phyloP scores from a whole-genome alignment of 2,888 invertebrate genomes.

The Drosophila rellima region DNA sequence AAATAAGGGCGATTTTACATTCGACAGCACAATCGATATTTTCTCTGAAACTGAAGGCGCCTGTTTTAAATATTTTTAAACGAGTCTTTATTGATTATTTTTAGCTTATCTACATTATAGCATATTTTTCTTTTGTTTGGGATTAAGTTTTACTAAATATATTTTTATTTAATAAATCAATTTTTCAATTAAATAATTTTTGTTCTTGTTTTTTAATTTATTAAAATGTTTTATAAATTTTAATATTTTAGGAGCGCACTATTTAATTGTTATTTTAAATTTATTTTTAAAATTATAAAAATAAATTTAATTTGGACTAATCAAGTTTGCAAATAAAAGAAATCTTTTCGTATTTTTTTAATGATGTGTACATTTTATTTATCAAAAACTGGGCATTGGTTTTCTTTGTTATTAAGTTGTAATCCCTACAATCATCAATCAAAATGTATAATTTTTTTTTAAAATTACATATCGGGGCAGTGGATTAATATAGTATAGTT shows the following conservation, averaged over 20 bases:
- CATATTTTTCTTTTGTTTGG: too few relatives aligned
- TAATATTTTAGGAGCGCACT: too few relatives aligned
- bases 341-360: conserved; percentile 18
- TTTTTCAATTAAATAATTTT: too few relatives aligned
- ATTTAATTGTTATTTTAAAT: too few relatives aligned
- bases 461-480: conserved; percentile 57
- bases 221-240: too few relatives aligned
- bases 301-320: not conserved
- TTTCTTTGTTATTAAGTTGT: conserved; percentile 48
- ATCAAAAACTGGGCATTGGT: conserved; percentile 59
- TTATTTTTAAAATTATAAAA: not conserved
- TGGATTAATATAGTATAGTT: conserved; percentile 40
- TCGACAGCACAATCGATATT: not conserved
- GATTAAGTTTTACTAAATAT: too few relatives aligned
- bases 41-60: not conserved
- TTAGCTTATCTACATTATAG: too few relatives aligned
- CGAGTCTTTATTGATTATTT: too few relatives aligned
- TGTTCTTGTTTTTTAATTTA: too few relatives aligned
- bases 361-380: conserved; percentile 69
- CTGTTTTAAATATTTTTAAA: not conserved
- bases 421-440: conserved; percentile 44
- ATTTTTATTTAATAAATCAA: too few relatives aligned
- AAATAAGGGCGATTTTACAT: not conserved
- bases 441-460: conserved; percentile 13
- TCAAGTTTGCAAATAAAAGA: not conserved